Conservation (phyloP, 2,888 invertebrate genomes). For the Hyposoter didymator region DNA sequence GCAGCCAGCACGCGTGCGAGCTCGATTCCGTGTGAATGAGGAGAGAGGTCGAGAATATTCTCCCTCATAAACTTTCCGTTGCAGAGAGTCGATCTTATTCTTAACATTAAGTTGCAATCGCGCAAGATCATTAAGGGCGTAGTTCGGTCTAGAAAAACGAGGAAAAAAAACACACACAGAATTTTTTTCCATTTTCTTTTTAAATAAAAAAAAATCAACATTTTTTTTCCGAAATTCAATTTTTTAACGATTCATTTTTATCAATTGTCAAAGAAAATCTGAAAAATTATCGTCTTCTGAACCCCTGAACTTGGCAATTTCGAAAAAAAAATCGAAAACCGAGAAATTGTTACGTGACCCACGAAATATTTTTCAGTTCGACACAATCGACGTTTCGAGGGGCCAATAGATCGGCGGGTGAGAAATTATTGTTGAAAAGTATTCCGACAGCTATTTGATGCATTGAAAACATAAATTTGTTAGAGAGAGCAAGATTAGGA, state of each 20-base stretch:
- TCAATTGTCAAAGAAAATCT: too few species aligned
- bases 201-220: too few species aligned
- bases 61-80: conserved; percentile 4
- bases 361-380: not conserved
- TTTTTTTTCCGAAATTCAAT: too few species aligned
- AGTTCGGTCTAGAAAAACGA: too few species aligned
- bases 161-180: too few species aligned
- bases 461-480: conserved; percentile 7
- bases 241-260: too few species aligned
- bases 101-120: not conserved
- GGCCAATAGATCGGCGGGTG: not conserved
- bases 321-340: not conserved
- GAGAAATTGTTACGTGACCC: not conserved
- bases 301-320: not conserved
- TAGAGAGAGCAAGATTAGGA: not conserved
- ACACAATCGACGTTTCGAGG: not conserved
- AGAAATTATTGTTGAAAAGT: conserved; percentile 1
- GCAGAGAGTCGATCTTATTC: not conserved
- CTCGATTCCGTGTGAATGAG: not conserved
- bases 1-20: conserved; percentile 15
- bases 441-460: not conserved
- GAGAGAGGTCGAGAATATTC: conserved; percentile 10
- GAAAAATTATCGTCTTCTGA: too few species aligned
- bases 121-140: not conserved
- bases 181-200: too few species aligned